phyloP scores from a whole-genome alignment of 1,140 invertebrate genomes.

The Glossosoma conforme region DNA sequence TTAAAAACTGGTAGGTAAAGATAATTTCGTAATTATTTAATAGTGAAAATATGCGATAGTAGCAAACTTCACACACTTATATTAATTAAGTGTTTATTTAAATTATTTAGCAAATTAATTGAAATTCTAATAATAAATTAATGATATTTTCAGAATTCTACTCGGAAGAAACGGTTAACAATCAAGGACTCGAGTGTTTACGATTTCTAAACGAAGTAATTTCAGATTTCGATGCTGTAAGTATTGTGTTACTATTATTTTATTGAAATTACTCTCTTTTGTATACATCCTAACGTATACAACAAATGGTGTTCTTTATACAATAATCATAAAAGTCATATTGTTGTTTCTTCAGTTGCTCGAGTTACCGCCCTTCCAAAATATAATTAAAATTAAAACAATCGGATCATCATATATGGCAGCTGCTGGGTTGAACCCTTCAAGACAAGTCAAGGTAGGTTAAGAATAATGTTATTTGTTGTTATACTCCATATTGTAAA shows the following conservation, averaged over 20 bases:
- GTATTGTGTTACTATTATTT: constrained; percentile 35
- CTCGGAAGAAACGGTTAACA: constrained; percentile 92
- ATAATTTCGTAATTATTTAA: too few species aligned
- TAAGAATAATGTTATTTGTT: too few species aligned
- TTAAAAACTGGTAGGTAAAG: too few species aligned
- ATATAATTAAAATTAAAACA: constrained; percentile 96
- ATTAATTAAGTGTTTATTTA: too few species aligned
- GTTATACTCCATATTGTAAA: too few species aligned
- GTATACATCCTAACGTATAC: constrained; percentile 14
- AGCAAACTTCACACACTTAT: too few species aligned
- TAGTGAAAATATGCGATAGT: too few species aligned
- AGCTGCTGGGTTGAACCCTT: constrained; percentile 82
- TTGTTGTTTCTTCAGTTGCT: constrained; percentile 62
- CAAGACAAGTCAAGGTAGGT: constrained; percentile 60
- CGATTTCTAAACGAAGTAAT: constrained; percentile 97
- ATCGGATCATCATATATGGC: constrained; percentile 98
- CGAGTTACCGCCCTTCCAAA: constrained; percentile 77
- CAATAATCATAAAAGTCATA: constrained; percentile 8
- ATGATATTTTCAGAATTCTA: constrained; percentile 72
- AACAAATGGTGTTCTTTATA: constrained; percentile 7
- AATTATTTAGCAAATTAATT: background rate
- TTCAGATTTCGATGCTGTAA: constrained; percentile 94
- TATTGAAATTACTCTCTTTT: too few species aligned
- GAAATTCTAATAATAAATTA: background rate
- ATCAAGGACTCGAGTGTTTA: constrained; percentile 92